Base-by-base conservation (phyloP, 2,888 invertebrate species). In the Agonopterix heracliana region DNA sequence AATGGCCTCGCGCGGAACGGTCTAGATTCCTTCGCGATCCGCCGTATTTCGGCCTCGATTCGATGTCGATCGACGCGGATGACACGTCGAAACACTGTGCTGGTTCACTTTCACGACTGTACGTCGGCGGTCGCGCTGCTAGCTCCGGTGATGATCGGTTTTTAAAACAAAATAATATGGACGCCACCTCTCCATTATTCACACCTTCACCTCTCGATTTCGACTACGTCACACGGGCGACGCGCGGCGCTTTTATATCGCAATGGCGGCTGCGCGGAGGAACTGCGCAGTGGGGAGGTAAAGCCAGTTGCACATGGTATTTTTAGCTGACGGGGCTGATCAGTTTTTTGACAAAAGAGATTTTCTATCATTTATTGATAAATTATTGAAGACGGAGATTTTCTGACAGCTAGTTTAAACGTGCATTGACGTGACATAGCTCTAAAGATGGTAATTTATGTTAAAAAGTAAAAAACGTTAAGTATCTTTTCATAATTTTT, bases 101-200 rank as follows among this genome's bases (percentile, higher is more conserved):
- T 75, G 66, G 71, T 76, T 74, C 68, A 84, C 84, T 85, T 86
- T 84, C 84, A 81, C 85, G 80, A 79, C 76, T 72, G 59, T 70
- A 68, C 73, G 78, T 77, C 80, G 82, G 77, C 81, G 77, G 80
- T 78, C 82, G 74, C 82, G 65, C 87, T 86, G 87, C 87, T 88
- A 87, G 80, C 86, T 87, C 77, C 79, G 81, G 74, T 79, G 79
- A 79, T 78, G 72, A 80, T 86, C 75, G 78, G 82, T 85, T 81
- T 74, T 74, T 69, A 74, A 70, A 75, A 84, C 76, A 77, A 71
- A 78, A 78, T 26, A 26, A 26, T 73, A 76, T 73, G 71, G 78
- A 85, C 81, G 84, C 77, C 84, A 84, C 85, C 77, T 85, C 78
- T 83, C 87, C 87, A 87, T 87, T 77, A 81, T 85, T 82, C 71